Conservation (phyloP, 2,888 invertebrate species). For the Drosophila crucigera region DNA sequence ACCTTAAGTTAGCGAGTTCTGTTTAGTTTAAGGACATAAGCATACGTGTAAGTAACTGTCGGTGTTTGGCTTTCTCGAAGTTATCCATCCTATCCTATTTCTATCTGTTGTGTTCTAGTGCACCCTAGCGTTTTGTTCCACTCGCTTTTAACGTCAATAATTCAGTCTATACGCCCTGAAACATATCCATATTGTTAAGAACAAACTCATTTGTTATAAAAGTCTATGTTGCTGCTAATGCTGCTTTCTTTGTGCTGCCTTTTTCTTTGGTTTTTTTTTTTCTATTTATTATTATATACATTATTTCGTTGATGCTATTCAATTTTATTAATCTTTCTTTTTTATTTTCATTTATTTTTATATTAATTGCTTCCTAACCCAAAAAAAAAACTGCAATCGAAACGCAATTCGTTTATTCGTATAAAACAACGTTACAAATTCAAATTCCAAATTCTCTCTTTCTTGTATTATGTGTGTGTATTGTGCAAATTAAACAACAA, state of each 20-base stretch:
- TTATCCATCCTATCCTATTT: conserved; percentile 31
- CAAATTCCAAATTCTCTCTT: conserved; percentile 73
- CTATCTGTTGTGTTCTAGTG: conserved; percentile 58
- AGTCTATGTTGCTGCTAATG: conserved; percentile 42
- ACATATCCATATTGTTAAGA: conserved; percentile 12
- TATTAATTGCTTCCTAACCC: conserved; percentile 74
- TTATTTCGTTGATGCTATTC: conserved; percentile 44
- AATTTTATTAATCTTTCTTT: conserved; percentile 58
- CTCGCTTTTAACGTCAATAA: conserved; percentile 28
- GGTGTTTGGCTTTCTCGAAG: conserved; percentile 71
- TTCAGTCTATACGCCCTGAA: conserved; percentile 15
- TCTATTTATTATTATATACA: conserved; percentile 23
- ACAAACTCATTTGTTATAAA: conserved; percentile 28
- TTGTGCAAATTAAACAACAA: conserved; percentile 52
- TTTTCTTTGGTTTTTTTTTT: conserved; percentile 27
- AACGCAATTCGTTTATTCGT: conserved; percentile 48
- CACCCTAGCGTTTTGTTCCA: conserved; percentile 33
- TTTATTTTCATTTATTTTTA: conserved; percentile 64
- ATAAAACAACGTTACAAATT: conserved; percentile 49
- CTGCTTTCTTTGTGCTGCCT: conserved; percentile 60
- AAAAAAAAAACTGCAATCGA: conserved; percentile 71
- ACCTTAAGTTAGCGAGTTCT: conserved; percentile 57
- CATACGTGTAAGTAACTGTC: conserved; percentile 56
- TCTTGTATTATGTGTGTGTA: conserved; percentile 75
- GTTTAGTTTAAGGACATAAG: conserved; percentile 36